Evolutionary conservation across 2,797 vertebrate species (phyloP).

Genomic region (Cottoperca gobio): DNA sequence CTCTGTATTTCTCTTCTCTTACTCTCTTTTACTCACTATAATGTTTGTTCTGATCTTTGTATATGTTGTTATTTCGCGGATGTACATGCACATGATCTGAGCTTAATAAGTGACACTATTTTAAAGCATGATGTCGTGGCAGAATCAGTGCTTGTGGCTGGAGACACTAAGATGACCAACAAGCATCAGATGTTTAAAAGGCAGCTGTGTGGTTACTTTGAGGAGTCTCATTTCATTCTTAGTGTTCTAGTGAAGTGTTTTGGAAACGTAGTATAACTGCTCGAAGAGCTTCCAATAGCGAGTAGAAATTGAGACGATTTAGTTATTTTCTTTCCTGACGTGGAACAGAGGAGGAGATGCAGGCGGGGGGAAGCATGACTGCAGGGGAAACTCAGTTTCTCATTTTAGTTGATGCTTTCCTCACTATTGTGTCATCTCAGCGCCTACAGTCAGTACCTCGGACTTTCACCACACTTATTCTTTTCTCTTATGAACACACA

Average conservation of each 20-base stretch:
- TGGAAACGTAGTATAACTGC: background rate
- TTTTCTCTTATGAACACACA: background rate
- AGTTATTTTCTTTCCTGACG: slow-evolving; percentile 1
- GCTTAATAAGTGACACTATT: background rate
- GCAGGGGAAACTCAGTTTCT: background rate
- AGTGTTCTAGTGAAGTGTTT: background rate
- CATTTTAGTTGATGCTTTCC: background rate
- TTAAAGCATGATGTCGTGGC: background rate
- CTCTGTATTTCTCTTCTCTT: background rate
- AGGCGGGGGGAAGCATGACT: background rate
- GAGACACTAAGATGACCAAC: slow-evolving; percentile 15
- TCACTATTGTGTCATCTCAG: background rate
- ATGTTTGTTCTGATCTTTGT: background rate
- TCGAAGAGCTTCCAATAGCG: background rate
- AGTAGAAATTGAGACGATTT: slow-evolving; percentile 7
- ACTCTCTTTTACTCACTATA: background rate
- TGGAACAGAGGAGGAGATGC: background rate
- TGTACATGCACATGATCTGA: background rate
- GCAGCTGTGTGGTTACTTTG: background rate
- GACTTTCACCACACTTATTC: background rate
- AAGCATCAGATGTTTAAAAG: slow-evolving; percentile 8
- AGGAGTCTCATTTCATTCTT: slow-evolving; percentile 12
- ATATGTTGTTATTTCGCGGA: background rate
- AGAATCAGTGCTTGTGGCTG: background rate
- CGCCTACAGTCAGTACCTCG: background rate